Percentiles rank a stretch among this genome's conserved stretches.
Evolutionary conservation across 2,888 invertebrate genomes (phyloP).

Genomic region (Pollenia labialis): DNA sequence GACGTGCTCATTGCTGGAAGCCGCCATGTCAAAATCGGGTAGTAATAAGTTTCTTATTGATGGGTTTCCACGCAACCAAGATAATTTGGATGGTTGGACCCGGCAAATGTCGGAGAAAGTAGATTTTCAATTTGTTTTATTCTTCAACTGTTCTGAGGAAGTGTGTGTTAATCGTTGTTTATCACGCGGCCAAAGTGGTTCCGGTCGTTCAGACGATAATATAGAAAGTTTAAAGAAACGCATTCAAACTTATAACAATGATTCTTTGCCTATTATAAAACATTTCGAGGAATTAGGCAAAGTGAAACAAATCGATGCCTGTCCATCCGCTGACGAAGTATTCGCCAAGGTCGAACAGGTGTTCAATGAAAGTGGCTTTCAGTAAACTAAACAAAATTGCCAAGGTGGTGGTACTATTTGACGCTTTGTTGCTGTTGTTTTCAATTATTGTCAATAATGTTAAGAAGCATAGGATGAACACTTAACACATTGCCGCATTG

Average conservation of each 20-base stretch:
- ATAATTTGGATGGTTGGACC: conserved; percentile 98
- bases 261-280: conserved; percentile 95
- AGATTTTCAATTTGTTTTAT: conserved; percentile 93
- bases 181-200: conserved; percentile 93
- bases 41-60: conserved; percentile 95
- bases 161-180: conserved; percentile 94
- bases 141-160: conserved; percentile 94
- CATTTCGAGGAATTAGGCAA: conserved; percentile 89
- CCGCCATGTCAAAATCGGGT: conserved; percentile 88
- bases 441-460: conserved; percentile 56
- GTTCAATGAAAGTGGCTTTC: conserved; percentile 82
- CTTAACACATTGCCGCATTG: conserved; percentile 34
- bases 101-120: conserved; percentile 92
- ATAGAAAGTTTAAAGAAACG: conserved; percentile 93
- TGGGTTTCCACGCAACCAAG: conserved; percentile 98
- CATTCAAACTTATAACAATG: conserved; percentile 92
- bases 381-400: conserved; percentile 65
- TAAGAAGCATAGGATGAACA: not conserved
- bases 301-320: conserved; percentile 91
- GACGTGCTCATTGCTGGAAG: conserved; percentile 96
- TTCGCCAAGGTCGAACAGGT: conserved; percentile 86
- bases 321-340: conserved; percentile 88
- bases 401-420: conserved; percentile 49
- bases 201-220: conserved; percentile 98
- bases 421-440: conserved; percentile 40